phyloP scores from a whole-genome alignment of 1,140 invertebrate genomes.

The Achroia grisella region DNA sequence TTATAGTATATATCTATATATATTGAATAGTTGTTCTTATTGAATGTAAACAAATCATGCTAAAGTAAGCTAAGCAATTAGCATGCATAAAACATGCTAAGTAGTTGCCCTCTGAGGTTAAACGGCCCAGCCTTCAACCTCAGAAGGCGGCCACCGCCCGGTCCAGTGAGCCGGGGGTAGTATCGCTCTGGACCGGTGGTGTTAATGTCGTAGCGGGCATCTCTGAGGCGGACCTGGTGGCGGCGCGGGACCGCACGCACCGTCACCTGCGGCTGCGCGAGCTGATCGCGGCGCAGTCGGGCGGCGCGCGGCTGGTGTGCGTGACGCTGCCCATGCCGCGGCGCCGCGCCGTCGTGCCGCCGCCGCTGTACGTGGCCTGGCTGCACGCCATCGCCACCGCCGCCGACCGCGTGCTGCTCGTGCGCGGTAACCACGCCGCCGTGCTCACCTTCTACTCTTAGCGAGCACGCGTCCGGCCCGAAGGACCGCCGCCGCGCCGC shows the following conservation, averaged over 20 bases:
- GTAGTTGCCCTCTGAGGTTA: too few species aligned
- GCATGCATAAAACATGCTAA: too few species aligned
- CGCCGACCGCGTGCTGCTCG: slow-evolving; percentile 76
- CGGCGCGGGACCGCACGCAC: slow-evolving; percentile 93
- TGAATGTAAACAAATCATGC: too few species aligned
- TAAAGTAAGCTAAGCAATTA: too few species aligned
- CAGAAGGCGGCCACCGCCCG: too few species aligned
- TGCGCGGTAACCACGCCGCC: slow-evolving; percentile 95
- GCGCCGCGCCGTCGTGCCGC: slow-evolving; percentile 86
- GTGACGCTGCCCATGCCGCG: slow-evolving; percentile 96
- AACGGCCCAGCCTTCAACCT: too few species aligned
- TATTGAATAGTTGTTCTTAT: too few species aligned
- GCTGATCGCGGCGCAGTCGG: slow-evolving; percentile 89
- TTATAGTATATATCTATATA: too few species aligned
- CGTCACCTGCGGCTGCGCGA: slow-evolving; percentile 92
- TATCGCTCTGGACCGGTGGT: too few species aligned
- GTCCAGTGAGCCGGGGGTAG: too few species aligned
- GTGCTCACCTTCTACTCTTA: slow-evolving; percentile 98
- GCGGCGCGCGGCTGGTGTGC: slow-evolving; percentile 89
- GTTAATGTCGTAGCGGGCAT: slow-evolving; percentile 76
- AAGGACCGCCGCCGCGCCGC: too few species aligned
- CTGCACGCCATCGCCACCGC: slow-evolving; percentile 92
- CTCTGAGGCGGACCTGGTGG: slow-evolving; percentile 87
- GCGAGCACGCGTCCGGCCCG: too few species aligned
- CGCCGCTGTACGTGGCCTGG: slow-evolving; percentile 95